phyloP scores from a whole-genome alignment of 1,140 invertebrate genomes.

The Odontomachus brunneus region DNA sequence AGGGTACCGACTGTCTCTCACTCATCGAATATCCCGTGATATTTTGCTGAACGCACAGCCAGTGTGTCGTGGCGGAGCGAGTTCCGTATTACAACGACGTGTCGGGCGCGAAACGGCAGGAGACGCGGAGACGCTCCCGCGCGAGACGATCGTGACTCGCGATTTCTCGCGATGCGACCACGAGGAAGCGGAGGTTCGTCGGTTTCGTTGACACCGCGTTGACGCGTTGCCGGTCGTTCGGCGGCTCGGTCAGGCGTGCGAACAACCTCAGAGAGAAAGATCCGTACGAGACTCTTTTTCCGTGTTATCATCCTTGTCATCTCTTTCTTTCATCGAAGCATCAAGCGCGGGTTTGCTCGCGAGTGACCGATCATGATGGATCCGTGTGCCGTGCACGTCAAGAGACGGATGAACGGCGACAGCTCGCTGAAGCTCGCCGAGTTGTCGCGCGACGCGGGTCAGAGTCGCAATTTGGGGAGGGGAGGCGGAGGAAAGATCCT shows the following conservation, averaged over 20 bases:
- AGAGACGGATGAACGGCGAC: slow-evolving; percentile 1
- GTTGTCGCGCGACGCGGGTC: not conserved
- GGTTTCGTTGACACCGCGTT: not conserved
- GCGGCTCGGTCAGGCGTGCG: not conserved
- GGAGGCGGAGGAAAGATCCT: not conserved
- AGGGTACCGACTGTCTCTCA: not conserved
- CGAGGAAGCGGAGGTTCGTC: no score
- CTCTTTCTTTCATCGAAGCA: not conserved
- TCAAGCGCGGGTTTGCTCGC: not conserved
- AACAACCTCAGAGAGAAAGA: not conserved
- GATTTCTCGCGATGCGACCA: not conserved
- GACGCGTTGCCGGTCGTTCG: not conserved
- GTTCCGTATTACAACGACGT: not conserved
- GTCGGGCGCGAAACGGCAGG: not conserved
- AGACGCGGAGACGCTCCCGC: no score
- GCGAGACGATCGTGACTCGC: not conserved
- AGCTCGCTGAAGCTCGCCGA: not conserved
- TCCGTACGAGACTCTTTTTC: not conserved
- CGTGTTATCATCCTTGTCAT: no score
- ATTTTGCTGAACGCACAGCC: not conserved
- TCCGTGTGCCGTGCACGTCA: not conserved
- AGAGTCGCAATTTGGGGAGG: slow-evolving; percentile 48
- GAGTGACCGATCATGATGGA: not conserved
- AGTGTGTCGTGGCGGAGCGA: not conserved
- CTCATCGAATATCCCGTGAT: not conserved